Percentiles rank a stretch among this genome's conserved stretches.
Evolutionary conservation across 2,113 vertebrate species (phyloP).

Genomic region (Corvus cornix): DNA sequence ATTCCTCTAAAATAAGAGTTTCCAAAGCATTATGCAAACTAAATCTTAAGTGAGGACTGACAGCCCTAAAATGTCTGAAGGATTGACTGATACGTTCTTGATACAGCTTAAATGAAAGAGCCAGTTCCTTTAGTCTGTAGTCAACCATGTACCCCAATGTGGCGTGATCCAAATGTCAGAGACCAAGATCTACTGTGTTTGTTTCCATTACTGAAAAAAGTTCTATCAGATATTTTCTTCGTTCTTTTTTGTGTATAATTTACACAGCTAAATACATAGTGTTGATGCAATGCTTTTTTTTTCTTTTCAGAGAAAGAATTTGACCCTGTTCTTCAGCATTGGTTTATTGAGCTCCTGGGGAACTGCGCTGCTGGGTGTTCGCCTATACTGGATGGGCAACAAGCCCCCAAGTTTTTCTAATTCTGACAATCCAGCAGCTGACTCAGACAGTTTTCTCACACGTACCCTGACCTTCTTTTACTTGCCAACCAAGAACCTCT

Average conservation of each 20-base stretch:
- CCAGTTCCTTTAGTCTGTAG: neutral
- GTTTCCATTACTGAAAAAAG: neutral
- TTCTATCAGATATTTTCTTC: neutral
- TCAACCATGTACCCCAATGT: neutral
- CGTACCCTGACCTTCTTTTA: conserved; percentile 90
- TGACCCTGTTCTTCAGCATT: conserved; percentile 84
- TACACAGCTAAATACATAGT: neutral
- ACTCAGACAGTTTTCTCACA: conserved; percentile 85
- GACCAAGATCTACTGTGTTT: neutral
- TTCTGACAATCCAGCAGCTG: conserved; percentile 97
- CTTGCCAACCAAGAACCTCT: conserved; percentile 90
- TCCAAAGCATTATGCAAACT: neutral
- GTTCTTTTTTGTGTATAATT: neutral
- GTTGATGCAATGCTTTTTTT: neutral
- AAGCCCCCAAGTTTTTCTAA: conserved; percentile 99
- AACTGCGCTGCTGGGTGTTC: conserved; percentile 82
- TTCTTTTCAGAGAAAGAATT: conserved; percentile 84
- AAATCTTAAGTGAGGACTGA: neutral
- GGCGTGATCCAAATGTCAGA: neutral
- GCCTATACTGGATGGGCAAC: conserved; percentile 99
- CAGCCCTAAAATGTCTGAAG: neutral
- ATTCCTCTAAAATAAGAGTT: neutral
- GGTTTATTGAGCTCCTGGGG: conserved; percentile 89
- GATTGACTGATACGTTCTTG: neutral
- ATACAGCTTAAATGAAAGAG: neutral